These are phyloP conservation scores for Pseudomugil gertrudae DNA, from an alignment of 2,797 vertebrate genomes.

Conservation along the genomic window DNA sequence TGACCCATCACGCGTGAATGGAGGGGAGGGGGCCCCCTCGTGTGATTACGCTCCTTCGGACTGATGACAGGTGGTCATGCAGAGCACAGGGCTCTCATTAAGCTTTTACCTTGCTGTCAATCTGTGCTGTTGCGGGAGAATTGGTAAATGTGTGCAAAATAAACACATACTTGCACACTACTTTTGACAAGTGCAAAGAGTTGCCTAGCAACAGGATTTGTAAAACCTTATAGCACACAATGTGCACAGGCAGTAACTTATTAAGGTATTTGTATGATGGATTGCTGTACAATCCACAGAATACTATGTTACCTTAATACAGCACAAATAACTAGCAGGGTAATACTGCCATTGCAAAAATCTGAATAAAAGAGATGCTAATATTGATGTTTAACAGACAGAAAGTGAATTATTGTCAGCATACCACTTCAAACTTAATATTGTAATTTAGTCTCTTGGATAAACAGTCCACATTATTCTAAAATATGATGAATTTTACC, in stretches of 20 bases:
- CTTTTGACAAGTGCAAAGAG: slow-evolving; percentile 48
- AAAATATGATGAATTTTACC: not conserved
- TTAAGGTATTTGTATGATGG: slow-evolving; percentile 14
- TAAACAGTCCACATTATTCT: not conserved
- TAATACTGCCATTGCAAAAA: not conserved
- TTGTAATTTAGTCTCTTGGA: not conserved
- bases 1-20: slow-evolving; percentile 1
- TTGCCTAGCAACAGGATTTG: slow-evolving; percentile 80
- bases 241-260: slow-evolving; percentile 16
- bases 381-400: not conserved
- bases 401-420: not conserved
- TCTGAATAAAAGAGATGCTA: not conserved
- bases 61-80: slow-evolving; percentile 24
- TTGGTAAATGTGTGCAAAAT: slow-evolving; percentile 12
- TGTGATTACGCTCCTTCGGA: slow-evolving; percentile 24
- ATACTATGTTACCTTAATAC: slow-evolving; percentile 8
- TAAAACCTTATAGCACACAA: slow-evolving; percentile 26
- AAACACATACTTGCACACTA: slow-evolving; percentile 21
- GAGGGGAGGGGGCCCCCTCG: slow-evolving; percentile 25
- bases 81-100: slow-evolving; percentile 42
- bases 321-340: not conserved
- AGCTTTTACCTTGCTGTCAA: slow-evolving; percentile 34
- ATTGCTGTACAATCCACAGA: slow-evolving; percentile 18
- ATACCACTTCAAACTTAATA: not conserved
- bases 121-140: slow-evolving; percentile 24